Evolutionary conservation across 2,888 invertebrate species (phyloP).

Genomic region (Lacanobia wlatinum): DNA sequence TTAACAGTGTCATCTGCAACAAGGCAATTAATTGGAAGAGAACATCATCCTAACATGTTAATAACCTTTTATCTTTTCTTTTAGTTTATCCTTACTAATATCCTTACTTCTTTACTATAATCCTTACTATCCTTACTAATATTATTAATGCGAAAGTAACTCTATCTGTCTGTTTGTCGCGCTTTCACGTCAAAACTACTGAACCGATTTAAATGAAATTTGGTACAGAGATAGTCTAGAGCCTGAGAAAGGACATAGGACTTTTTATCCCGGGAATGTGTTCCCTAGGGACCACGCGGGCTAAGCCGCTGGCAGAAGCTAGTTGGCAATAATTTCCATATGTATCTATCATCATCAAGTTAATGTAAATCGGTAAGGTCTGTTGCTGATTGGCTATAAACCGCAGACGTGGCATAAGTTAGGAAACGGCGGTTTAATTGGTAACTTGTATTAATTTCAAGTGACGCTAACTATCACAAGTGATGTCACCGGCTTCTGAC

Average conservation of each 20-base stretch:
- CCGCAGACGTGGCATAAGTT: slow-evolving; percentile 13
- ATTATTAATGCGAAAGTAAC: too few relatives aligned
- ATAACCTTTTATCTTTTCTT: background rate
- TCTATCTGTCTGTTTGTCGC: too few relatives aligned
- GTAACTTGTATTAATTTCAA: slow-evolving; percentile 34
- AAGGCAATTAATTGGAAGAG: background rate
- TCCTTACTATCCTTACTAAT: too few relatives aligned
- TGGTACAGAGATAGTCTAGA: too few relatives aligned
- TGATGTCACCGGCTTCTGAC: background rate
- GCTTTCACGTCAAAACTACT: too few relatives aligned
- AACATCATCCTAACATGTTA: background rate
- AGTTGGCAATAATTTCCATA: background rate
- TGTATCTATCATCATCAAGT: slow-evolving; percentile 1
- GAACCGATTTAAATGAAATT: too few relatives aligned
- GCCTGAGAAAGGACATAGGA: too few relatives aligned
- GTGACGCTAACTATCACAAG: slow-evolving; percentile 5
- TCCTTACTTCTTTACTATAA: too few relatives aligned
- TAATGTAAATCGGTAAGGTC: slow-evolving; percentile 1
- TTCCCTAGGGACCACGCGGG: too few relatives aligned
- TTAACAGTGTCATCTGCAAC: background rate
- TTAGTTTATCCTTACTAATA: too few relatives aligned
- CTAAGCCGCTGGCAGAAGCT: too few relatives aligned
- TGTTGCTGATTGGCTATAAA: slow-evolving; percentile 17
- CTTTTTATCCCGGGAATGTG: too few relatives aligned
- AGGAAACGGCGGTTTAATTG: slow-evolving; percentile 5